phyloP scores from a whole-genome alignment of 2,113 vertebrate genomes.

The Salvelinus namaycush region DNA sequence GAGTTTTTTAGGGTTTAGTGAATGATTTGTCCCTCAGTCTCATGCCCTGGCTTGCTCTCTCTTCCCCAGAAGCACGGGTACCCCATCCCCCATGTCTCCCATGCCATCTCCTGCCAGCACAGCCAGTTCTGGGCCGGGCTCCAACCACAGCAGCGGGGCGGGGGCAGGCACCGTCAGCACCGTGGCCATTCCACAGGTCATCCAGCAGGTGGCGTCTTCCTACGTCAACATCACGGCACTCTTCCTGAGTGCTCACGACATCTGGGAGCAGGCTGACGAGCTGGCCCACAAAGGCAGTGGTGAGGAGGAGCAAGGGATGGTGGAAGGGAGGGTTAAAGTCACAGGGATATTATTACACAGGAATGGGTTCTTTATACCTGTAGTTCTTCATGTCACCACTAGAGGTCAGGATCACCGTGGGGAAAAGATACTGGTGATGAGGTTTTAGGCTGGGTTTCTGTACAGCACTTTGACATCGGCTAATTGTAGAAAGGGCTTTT shows the following conservation, averaged over 20 bases:
- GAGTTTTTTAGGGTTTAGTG: too few species aligned
- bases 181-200: slow-evolving; percentile 74
- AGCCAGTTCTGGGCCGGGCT: slow-evolving; percentile 63
- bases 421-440: neutral
- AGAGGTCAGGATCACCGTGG: neutral
- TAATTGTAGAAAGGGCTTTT: too few species aligned
- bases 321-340: neutral
- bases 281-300: slow-evolving; percentile 81
- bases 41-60: neutral
- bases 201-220: slow-evolving; percentile 82
- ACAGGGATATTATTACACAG: neutral
- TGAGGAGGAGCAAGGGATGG: slow-evolving; percentile 51
- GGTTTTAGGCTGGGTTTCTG: neutral
- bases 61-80: slow-evolving; percentile 73
- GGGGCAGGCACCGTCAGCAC: slow-evolving; percentile 43
- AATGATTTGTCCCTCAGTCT: neutral
- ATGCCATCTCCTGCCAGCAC: slow-evolving; percentile 80
- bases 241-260: slow-evolving; percentile 82
- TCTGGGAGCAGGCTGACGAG: slow-evolving; percentile 89
- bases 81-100: slow-evolving; percentile 77
- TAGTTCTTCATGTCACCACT: neutral
- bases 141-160: slow-evolving; percentile 59
- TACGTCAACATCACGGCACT: slow-evolving; percentile 90
- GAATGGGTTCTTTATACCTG: neutral
- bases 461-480: too few species aligned